A percentile compares a stretch with the other conserved stretches of the same genome.
phyloP scores from a whole-genome alignment of 1,140 invertebrate genomes.

The Drosophila erecta region DNA sequence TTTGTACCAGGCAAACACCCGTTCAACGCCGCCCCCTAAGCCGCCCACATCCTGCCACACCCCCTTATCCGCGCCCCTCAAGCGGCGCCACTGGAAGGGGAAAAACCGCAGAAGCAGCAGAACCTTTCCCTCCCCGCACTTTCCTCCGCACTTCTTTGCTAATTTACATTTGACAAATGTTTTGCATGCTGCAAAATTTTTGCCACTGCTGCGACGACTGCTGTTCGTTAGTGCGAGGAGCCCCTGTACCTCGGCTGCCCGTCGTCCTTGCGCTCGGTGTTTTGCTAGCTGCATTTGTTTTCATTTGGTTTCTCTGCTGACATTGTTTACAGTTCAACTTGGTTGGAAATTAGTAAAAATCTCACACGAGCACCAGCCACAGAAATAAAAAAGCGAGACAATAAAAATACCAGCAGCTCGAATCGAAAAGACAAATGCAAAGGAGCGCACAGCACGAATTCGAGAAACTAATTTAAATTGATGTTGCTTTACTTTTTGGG shows the following conservation, averaged over 20 bases:
- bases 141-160: conserved; percentile 50
- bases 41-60: conserved; percentile 1
- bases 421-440: conserved; percentile 24
- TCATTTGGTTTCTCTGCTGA: conserved; percentile 74
- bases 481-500: conserved; percentile 11
- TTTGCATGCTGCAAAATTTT: conserved; percentile 73
- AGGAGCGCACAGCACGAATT: conserved; percentile 5
- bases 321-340: conserved; percentile 81
- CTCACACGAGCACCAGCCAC: conserved; percentile 57
- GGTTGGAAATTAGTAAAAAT: conserved; percentile 77
- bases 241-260: conserved; percentile 4
- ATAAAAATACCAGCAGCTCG: conserved; percentile 25
- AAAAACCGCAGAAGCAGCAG: conserved; percentile 53
- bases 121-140: conserved; percentile 11
- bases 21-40: conserved; percentile 15
- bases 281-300: conserved; percentile 77
- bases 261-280: conserved; percentile 40
- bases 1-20: conserved; percentile 63
- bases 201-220: conserved; percentile 53
- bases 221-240: conserved; percentile 63
- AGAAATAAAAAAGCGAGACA: conserved; percentile 19
- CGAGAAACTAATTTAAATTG: conserved; percentile 33
- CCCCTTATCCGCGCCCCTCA: neutral
- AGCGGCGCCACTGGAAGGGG: conserved; percentile 34
- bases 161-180: conserved; percentile 82